phyloP scores from a whole-genome alignment of 2,797 vertebrate genomes.

The Nyctalus aviator region DNA sequence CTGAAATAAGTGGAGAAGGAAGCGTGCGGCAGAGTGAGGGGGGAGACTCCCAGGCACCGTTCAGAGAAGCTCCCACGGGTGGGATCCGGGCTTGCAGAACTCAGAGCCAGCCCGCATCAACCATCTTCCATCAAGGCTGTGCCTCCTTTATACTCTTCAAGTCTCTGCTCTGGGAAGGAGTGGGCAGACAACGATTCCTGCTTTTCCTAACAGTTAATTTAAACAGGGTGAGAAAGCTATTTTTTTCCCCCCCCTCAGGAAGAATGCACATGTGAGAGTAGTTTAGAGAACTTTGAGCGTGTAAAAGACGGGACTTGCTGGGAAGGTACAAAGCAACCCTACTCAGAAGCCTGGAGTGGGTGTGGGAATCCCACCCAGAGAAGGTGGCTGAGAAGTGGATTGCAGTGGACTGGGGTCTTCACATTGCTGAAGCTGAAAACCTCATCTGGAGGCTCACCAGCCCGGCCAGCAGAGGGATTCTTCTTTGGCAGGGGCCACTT shows the following conservation, averaged over 20 bases:
- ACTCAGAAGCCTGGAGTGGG: fast-evolving
- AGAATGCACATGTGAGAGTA: background rate
- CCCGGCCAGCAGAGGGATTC: background rate
- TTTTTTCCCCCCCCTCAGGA: background rate
- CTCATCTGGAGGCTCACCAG: background rate
- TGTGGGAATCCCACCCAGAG: fast-evolving
- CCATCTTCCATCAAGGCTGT: background rate
- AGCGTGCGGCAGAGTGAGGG: background rate
- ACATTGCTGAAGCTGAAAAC: background rate
- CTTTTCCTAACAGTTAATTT: background rate
- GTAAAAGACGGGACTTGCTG: background rate
- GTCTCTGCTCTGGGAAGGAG: background rate
- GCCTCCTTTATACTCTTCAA: background rate
- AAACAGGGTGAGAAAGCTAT: background rate
- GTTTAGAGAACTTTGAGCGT: background rate
- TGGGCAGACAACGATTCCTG: background rate
- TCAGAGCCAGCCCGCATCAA: background rate
- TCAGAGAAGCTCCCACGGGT: background rate
- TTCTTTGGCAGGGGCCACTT: background rate
- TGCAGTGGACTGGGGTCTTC: background rate
- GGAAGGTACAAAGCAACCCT: fast-evolving
- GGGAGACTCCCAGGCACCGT: background rate
- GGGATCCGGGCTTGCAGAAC: background rate
- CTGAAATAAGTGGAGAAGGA: background rate
- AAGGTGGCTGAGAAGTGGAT: fast-evolving